Evolutionary conservation across 2,113 vertebrate genomes (phyloP).

Genomic region (Oreochromis aureus): DNA sequence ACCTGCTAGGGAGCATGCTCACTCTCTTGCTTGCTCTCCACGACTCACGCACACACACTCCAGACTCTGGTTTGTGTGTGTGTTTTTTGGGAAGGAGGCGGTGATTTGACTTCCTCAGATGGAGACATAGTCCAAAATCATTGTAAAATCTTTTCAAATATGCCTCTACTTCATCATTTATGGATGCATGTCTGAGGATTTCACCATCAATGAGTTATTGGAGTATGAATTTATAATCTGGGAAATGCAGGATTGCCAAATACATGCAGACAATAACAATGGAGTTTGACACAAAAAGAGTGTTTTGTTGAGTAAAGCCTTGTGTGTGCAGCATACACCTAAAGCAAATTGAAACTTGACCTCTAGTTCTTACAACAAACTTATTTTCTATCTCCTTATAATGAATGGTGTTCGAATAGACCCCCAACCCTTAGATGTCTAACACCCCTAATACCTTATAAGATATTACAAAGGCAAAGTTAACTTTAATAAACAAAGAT

Average conservation of each 20-base stretch:
- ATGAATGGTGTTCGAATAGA: neutral
- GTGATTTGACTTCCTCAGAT: constrained; percentile 49
- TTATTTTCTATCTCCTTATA: neutral
- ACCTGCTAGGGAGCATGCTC: constrained; percentile 66
- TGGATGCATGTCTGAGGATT: constrained; percentile 43
- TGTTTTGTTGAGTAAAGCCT: neutral
- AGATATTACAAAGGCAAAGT: neutral
- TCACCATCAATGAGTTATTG: constrained; percentile 50
- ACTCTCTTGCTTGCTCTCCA: constrained; percentile 56
- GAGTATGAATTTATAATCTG: constrained; percentile 42
- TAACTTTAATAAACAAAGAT: neutral
- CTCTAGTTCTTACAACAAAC: neutral
- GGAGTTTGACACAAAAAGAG: neutral
- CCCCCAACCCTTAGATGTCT: neutral
- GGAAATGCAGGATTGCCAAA: constrained; percentile 35
- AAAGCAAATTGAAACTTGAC: neutral
- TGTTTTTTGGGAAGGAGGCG: constrained; percentile 27
- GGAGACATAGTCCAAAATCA: constrained; percentile 52
- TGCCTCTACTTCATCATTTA: constrained; percentile 41
- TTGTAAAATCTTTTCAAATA: constrained; percentile 52
- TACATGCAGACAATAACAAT: constrained; percentile 1
- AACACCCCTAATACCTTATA: neutral
- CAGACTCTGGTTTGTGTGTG: constrained; percentile 52
- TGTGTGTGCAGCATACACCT: neutral
- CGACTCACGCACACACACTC: constrained; percentile 62